phyloP scores from a whole-genome alignment of 2,113 vertebrate species.

The Heterocephalus glaber region DNA sequence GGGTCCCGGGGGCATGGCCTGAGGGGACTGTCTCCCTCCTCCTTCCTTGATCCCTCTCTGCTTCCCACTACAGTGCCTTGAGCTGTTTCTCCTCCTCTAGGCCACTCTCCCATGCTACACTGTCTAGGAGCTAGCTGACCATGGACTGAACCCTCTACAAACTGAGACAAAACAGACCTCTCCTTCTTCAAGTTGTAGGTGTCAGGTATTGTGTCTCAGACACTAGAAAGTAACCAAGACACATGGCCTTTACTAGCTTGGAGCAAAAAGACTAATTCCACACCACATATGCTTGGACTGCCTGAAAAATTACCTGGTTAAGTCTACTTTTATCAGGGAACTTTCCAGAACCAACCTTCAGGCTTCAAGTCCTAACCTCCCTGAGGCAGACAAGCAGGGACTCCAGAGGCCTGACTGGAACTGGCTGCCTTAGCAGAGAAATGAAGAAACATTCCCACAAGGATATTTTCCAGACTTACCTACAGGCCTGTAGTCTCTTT shows the following conservation, averaged over 20 bases:
- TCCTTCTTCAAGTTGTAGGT: not conserved
- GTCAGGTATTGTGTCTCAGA: not conserved
- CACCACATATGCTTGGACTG: not conserved
- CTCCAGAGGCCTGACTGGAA: not conserved
- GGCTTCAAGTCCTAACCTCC: not conserved
- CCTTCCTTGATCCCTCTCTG: not conserved
- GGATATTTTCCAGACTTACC: not conserved
- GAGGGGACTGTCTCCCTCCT: not conserved
- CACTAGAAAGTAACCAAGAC: not conserved
- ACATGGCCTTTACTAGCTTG: not conserved
- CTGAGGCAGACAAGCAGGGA: too few relatives aligned
- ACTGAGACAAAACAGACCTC: not conserved
- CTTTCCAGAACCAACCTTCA: not conserved
- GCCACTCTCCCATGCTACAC: not conserved
- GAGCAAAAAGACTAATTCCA: not conserved
- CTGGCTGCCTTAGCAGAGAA: not conserved
- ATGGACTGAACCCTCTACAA: not conserved
- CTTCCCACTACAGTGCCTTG: not conserved
- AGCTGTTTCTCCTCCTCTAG: not conserved
- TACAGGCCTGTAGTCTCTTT: not conserved
- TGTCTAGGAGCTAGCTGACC: not conserved
- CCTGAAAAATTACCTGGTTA: not conserved
- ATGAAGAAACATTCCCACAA: not conserved
- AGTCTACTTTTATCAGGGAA: not conserved
- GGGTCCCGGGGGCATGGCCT: not conserved